These are phyloP conservation scores for Hyla sarda DNA, from an alignment of 2,113 vertebrate species.

Conservation along the genomic window DNA sequence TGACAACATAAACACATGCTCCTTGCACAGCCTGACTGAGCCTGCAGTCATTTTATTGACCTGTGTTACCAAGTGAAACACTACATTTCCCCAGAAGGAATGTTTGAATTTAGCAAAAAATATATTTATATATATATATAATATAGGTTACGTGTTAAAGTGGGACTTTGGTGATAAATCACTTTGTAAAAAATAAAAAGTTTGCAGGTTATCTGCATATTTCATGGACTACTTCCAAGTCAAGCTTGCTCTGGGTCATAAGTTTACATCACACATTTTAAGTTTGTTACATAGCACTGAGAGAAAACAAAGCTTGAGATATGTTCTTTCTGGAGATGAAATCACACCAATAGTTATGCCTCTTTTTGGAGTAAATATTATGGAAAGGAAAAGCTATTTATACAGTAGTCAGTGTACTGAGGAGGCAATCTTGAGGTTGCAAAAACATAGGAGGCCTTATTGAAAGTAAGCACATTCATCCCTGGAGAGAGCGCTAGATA, in stretches of 20 bases:
- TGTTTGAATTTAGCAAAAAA: slow-evolving; percentile 45
- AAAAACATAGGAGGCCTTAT: background rate
- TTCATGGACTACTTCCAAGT: slow-evolving; percentile 42
- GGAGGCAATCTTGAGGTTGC: slow-evolving; percentile 30
- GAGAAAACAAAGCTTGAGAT: slow-evolving; percentile 63
- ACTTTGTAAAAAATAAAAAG: slow-evolving; percentile 47
- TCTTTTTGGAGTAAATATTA: slow-evolving; percentile 22
- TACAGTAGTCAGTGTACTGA: slow-evolving; percentile 19
- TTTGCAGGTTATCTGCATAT: slow-evolving; percentile 44
- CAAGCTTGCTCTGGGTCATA: slow-evolving; percentile 31
- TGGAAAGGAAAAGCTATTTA: background rate
- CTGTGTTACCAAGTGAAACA: slow-evolving; percentile 76
- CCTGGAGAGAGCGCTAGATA: background rate
- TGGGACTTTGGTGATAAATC: slow-evolving; percentile 53
- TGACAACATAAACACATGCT: slow-evolving; percentile 76
- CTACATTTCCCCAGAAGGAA: slow-evolving; percentile 74
- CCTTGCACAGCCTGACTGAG: slow-evolving; percentile 81
- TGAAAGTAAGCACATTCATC: slow-evolving; percentile 31
- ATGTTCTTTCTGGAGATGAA: slow-evolving; percentile 65
- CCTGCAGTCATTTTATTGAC: slow-evolving; percentile 85
- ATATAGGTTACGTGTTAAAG: slow-evolving; percentile 49
- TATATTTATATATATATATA: slow-evolving; percentile 41
- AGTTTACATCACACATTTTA: slow-evolving; percentile 7
- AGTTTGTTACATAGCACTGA: slow-evolving; percentile 29
- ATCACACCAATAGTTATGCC: background rate